These are phyloP conservation scores for Cybosia mesomella DNA, from an alignment of 2,888 invertebrate genomes.

Conservation along the genomic window DNA sequence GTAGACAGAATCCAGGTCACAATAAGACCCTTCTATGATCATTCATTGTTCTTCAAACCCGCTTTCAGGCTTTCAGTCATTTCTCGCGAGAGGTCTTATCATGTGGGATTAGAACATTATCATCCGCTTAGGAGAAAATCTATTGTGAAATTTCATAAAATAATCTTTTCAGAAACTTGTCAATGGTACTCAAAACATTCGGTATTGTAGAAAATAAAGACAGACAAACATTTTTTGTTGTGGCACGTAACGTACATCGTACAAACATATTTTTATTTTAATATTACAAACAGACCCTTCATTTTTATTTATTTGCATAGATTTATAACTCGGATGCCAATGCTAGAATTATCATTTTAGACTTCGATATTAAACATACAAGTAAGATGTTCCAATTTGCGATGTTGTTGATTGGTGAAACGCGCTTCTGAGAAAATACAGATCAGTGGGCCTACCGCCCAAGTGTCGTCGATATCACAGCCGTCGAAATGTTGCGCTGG, in stretches of 20 bases:
- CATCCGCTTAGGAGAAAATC: background rate
- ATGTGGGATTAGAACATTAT: background rate
- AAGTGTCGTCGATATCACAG: too few relatives aligned
- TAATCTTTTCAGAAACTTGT: background rate
- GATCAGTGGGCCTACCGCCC: too few relatives aligned
- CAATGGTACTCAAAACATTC: background rate
- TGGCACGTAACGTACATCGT: too few relatives aligned
- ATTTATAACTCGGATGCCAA: too few relatives aligned
- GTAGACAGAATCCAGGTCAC: background rate
- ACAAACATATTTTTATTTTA: too few relatives aligned
- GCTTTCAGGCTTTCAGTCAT: background rate
- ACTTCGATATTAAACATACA: too few relatives aligned
- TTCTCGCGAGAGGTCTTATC: background rate
- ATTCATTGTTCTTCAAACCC: background rate
- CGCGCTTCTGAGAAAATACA: background rate
- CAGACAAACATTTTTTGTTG: too few relatives aligned
- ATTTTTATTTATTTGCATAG: too few relatives aligned
- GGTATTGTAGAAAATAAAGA: background rate
- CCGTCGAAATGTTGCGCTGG: too few relatives aligned
- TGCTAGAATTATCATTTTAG: too few relatives aligned
- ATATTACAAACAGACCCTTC: too few relatives aligned
- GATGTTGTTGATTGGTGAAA: background rate
- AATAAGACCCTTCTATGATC: background rate
- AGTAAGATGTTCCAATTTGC: background rate
- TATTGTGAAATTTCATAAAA: background rate